Percentiles rank a stretch among this genome's conserved stretches.
phyloP scores from a whole-genome alignment of 2,797 vertebrate genomes.

The Catharus ustulatus region DNA sequence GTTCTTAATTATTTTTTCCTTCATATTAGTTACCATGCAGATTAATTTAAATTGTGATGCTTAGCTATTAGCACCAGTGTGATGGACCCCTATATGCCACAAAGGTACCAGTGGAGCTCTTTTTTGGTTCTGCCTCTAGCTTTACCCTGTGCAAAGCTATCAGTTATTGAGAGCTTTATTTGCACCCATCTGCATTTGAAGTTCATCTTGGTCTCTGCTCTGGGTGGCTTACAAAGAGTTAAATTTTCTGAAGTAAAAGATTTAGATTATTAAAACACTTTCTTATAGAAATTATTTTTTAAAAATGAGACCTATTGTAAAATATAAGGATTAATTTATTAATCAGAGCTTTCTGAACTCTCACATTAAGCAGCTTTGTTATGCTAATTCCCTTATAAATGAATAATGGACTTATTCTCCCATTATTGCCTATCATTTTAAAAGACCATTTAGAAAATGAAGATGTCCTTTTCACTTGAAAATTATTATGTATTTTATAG shows the following conservation, averaged over 20 bases:
- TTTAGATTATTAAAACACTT: conserved; percentile 13
- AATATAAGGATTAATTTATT: conserved; percentile 78
- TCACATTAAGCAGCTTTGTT: conserved; percentile 77
- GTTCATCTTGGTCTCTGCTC: background rate
- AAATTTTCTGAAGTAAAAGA: conserved; percentile 46
- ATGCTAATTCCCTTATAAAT: conserved; percentile 79
- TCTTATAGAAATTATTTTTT: conserved; percentile 66
- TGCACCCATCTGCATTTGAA: background rate
- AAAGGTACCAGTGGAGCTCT: background rate
- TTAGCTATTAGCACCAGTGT: background rate
- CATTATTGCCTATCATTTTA: conserved; percentile 77
- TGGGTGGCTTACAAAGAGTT: conserved; percentile 29
- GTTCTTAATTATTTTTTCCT: background rate
- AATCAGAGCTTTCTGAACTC: conserved; percentile 79
- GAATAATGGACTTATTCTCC: conserved; percentile 76
- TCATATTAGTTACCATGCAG: background rate
- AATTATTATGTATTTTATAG: conserved; percentile 62
- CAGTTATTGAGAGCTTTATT: background rate
- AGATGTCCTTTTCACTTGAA: conserved; percentile 70
- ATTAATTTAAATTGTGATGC: background rate
- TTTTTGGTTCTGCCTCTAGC: background rate
- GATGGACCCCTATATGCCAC: background rate
- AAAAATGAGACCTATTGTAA: conserved; percentile 68
- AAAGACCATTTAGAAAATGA: conserved; percentile 75
- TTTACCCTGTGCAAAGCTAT: background rate